Percentiles rank a stretch among this genome's conserved stretches.
Conservation (phyloP, 2,797 vertebrate species). For the Smutsia temminckii region DNA sequence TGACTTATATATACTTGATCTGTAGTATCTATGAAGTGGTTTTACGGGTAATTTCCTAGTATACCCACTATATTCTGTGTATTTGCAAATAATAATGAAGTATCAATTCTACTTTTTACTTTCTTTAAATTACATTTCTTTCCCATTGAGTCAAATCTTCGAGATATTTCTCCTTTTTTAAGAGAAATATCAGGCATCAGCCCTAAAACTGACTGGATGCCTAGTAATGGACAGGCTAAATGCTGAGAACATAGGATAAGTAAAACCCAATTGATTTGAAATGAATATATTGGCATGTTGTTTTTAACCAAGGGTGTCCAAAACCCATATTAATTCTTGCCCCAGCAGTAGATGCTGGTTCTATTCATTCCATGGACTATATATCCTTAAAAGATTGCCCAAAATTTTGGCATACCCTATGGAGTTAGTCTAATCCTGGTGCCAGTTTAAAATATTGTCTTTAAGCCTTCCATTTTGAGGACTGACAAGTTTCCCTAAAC, state of each 20-base stretch:
- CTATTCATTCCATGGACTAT: neutral
- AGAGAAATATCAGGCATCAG: neutral
- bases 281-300: neutral
- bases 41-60: neutral
- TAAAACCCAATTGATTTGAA: neutral
- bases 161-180: neutral
- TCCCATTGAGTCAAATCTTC: neutral
- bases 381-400: neutral
- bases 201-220: neutral
- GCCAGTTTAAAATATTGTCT: neutral
- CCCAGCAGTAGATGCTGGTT: neutral
- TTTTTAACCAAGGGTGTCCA: neutral
- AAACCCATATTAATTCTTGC: neutral
- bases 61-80: neutral
- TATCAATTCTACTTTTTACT: neutral
- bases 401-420: neutral
- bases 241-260: conserved; percentile 1
- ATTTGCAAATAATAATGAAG: neutral
- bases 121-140: conserved; percentile 26
- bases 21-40: conserved; percentile 49
- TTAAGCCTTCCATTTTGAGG: neutral
- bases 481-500: neutral
- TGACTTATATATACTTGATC: conserved; percentile 40
- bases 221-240: neutral
- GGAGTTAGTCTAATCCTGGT: neutral